Base-by-base conservation (phyloP, 2,888 invertebrate genomes). In the Vesta saturnalis region DNA sequence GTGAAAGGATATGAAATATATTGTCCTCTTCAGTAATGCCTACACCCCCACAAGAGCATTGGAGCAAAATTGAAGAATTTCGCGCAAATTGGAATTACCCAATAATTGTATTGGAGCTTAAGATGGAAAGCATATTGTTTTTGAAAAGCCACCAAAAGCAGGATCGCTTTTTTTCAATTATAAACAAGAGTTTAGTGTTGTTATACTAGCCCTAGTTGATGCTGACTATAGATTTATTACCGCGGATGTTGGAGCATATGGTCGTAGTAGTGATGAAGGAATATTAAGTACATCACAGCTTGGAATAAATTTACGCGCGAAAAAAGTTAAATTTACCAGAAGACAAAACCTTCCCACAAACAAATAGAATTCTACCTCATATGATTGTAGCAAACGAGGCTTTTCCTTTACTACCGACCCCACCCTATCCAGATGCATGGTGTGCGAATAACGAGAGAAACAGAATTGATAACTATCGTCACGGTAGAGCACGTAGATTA, bases 161-260 rank as follows among this genome's bases (percentile, higher is more conserved):
- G 67, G 62, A 22, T 67, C 62, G 2, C 15, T 39, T 14, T 63
- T 57, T 58, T n/a, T 5, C n/a, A 62, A 67, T 56, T 67, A 63
- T 18, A 67, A 67, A 63, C 8, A 23, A 8, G 15, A 30, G 4
- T 67, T 67, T 21, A 62, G 62, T 23, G 35, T 58, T 16, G 62
- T 63, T 19, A 15, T 65, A 23, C 22, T 65, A 30, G 65, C 65
- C 30, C 19, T n/a, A 6, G 47, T 46, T 15, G 54, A 65, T 65
- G 52, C 60, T 10, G 59, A 60, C 43, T 43, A 43, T 14, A 43
- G 43, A 43, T 43, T 8, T n/a, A 43, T 43, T n/a, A 4, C 14
- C 10, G 14, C 10, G 3, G 43, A 43, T 43, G 43, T 43, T 5
- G 43, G 43, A 12, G 12, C 43, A n/a, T 43, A 8, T 8, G 43